Evolutionary conservation across 2,797 vertebrate genomes (phyloP), one percentile per base, ranked within the genome.

Genomic region (Synaphobranchus kaupii): DNA sequence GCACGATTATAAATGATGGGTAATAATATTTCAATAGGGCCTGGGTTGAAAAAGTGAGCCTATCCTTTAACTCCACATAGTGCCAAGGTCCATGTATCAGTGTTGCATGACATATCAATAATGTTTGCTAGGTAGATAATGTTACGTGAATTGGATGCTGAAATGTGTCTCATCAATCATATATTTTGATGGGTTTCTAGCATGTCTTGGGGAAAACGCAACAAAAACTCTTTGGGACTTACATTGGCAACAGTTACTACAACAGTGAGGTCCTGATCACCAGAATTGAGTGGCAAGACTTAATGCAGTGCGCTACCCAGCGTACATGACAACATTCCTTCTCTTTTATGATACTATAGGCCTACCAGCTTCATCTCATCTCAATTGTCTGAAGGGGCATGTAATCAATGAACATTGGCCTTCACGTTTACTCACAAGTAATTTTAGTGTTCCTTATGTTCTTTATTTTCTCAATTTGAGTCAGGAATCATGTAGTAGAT

Each of bases 391-490:
- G 25, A n/a, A 8, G 25, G 63, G 63, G 63, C 63, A n/a, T 28
- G 34, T 13, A 47, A 44, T 39, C 73, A 39, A 78, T 39, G 44
- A 47, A 78, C 13, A 78, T 47, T 78, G 31, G 31, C 73, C 44
- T 22, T 78, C 8, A 8, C 34, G 17, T 44, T 78, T 47, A 78
- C 31, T 39, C 15, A 78, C 25, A 68, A 68, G 63, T 28, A 68
- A 68, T 68, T 68, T n/a, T 28, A 68, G n/a, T 66, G 22, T n/a
- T 68, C 63, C n/a, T n/a, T 68, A 68, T n/a, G 63, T 28, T 68
- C 63, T 68, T 68, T 68, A 68, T 68, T 68, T 68, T 68, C 63
- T 68, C 25, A 68, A 68, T 68, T 76, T 34, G 31, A 76, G 71
- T 76, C 34, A 76, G 34, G 34, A 76, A 76, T 39, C 71, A 76